Percentiles rank a stretch among this genome's conserved stretches.
Conservation (phyloP, 2,888 invertebrate genomes). For the Chromoteleia sp. region DNA sequence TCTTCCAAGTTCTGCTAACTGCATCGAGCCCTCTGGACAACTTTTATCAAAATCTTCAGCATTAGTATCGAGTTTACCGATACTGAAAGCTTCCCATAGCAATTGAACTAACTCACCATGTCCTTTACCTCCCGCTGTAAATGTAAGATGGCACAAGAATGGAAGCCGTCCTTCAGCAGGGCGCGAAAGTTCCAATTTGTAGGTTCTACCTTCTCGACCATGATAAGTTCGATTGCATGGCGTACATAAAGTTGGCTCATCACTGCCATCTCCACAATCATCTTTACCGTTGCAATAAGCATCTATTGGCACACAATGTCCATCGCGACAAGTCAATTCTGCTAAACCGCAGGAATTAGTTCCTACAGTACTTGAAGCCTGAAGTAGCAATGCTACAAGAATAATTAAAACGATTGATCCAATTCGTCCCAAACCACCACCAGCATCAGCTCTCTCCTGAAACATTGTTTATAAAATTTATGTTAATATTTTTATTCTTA, state of each 20-base stretch:
- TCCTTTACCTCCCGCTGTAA: conserved; percentile 94
- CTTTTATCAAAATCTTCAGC: conserved; percentile 88
- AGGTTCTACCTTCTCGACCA: conserved; percentile 90
- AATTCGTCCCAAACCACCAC: conserved; percentile 74
- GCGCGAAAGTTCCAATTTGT: conserved; percentile 90
- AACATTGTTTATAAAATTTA: conserved; percentile 36
- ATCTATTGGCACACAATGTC: conserved; percentile 92
- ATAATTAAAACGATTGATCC: conserved; percentile 50
- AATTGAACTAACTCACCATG: conserved; percentile 96
- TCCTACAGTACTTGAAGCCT: conserved; percentile 65
- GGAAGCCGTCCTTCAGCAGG: conserved; percentile 91
- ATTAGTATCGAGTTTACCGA: conserved; percentile 92
- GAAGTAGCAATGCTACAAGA: conserved; percentile 69
- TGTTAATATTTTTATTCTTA: not conserved
- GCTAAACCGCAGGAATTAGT: conserved; percentile 89
- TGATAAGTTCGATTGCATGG: conserved; percentile 96
- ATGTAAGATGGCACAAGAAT: conserved; percentile 95
- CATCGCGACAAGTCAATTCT: conserved; percentile 90
- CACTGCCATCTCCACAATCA: conserved; percentile 94
- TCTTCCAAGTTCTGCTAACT: conserved; percentile 93
- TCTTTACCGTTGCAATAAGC: conserved; percentile 93
- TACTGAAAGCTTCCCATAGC: conserved; percentile 94
- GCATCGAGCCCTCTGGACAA: conserved; percentile 95
- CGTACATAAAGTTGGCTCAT: conserved; percentile 92
- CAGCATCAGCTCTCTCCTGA: conserved; percentile 80